Percentiles rank a stretch among this genome's conserved stretches.
phyloP scores from a whole-genome alignment of 1,140 invertebrate genomes.

The Aphelinus atriplicis region DNA sequence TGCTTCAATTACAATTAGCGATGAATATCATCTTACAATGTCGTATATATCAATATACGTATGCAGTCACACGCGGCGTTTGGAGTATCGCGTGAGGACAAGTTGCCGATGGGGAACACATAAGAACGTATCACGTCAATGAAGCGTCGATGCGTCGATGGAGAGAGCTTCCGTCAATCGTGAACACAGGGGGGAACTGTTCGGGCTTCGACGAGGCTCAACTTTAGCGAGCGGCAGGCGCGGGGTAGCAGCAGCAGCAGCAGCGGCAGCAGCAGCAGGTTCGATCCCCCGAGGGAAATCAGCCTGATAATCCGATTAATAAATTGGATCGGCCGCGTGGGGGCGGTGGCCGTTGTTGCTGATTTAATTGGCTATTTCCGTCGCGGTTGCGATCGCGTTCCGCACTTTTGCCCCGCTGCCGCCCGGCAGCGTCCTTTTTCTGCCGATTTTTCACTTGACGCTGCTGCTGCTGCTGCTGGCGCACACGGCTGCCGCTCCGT shows the following conservation, averaged over 20 bases:
- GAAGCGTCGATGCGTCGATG: not conserved
- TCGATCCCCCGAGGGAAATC: constrained; percentile 63
- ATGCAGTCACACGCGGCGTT: not conserved
- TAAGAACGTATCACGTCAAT: too few species aligned
- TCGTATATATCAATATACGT: too few species aligned
- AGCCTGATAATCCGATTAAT: constrained; percentile 66
- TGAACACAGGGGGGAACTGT: constrained; percentile 49
- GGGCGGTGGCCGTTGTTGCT: constrained; percentile 49
- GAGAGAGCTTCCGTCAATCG: not conserved
- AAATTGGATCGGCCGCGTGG: constrained; percentile 56
- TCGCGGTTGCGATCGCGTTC: constrained; percentile 33
- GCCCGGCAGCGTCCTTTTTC: constrained; percentile 32
- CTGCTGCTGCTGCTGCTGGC: not conserved
- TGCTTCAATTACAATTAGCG: too few species aligned
- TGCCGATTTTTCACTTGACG: not conserved
- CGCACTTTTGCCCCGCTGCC: not conserved
- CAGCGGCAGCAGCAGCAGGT: constrained; percentile 32
- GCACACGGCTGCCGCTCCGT: not conserved
- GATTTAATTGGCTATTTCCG: constrained; percentile 61
- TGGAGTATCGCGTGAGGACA: too few species aligned
- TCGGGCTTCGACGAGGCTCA: constrained; percentile 56
- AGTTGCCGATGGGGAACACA: not conserved
- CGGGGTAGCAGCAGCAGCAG: too few species aligned
- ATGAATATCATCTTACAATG: too few species aligned
- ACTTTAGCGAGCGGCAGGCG: constrained; percentile 49